Conservation (phyloP, 2,888 invertebrate species). For the Uloborus plumipes region DNA sequence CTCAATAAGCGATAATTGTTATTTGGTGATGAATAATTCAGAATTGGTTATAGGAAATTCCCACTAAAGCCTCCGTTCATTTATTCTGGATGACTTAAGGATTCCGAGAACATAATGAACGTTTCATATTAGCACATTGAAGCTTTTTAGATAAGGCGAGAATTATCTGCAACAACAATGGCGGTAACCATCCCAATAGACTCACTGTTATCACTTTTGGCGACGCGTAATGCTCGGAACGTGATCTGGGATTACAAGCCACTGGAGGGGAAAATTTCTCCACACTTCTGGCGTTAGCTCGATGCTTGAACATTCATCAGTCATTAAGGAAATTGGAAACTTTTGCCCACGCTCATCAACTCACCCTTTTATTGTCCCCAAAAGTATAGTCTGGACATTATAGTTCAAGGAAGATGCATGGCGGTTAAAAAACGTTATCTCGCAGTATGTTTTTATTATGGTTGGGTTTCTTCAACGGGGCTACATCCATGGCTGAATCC, state of each 20-base stretch:
- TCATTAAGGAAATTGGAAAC: conserved; percentile 35
- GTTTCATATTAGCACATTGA: conserved; percentile 1
- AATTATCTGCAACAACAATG: conserved; percentile 18
- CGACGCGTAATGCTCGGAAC: conserved; percentile 7
- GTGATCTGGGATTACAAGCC: conserved; percentile 17
- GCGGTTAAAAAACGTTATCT: too few species aligned
- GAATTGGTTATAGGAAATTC: too few species aligned
- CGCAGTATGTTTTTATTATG: too few species aligned
- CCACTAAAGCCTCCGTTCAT: too few species aligned
- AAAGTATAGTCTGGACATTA: too few species aligned
- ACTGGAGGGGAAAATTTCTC: conserved; percentile 13
- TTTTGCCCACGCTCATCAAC: conserved; percentile 27
- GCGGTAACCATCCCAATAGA: conserved; percentile 12
- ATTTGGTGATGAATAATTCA: too few species aligned
- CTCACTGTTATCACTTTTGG: conserved; percentile 8
- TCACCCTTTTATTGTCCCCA: conserved; percentile 4
- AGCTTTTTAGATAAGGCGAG: conserved; percentile 24
- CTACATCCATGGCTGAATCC: too few species aligned
- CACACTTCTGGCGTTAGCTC: conserved; percentile 1
- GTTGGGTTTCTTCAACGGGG: too few species aligned
- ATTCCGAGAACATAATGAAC: too few species aligned
- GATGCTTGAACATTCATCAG: conserved; percentile 10
- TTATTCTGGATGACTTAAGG: too few species aligned
- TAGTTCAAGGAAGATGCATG: neutral
- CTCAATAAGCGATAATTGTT: too few species aligned